Conservation (phyloP, 2,113 vertebrate genomes). For the Casuarius casuarius region DNA sequence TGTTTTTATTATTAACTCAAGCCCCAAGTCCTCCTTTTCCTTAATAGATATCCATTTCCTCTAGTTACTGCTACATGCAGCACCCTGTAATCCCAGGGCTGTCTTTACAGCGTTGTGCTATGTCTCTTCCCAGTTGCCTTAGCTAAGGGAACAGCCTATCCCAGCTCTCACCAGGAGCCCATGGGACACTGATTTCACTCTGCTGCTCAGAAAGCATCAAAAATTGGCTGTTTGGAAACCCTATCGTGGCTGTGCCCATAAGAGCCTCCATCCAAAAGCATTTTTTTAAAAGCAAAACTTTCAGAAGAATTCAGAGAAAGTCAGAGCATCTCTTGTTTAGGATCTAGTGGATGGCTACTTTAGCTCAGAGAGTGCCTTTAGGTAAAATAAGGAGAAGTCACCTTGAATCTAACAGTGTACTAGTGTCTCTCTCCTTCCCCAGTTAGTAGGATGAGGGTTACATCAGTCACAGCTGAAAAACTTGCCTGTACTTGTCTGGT, state of each 20-base stretch:
- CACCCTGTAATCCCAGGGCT: not conserved
- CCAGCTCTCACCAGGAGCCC: not conserved
- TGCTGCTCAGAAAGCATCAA: not conserved
- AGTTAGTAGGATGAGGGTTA: not conserved
- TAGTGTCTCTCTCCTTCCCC: not conserved
- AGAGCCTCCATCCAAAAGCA: not conserved
- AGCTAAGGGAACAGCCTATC: not conserved
- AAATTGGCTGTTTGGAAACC: not conserved
- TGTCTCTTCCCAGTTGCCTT: not conserved
- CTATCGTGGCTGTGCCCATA: not conserved
- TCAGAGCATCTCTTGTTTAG: not conserved
- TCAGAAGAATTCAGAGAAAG: not conserved
- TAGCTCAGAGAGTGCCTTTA: not conserved
- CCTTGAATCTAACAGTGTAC: not conserved
- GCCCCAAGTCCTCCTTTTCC: not conserved
- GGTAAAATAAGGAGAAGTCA: not conserved
- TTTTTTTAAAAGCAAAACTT: not conserved
- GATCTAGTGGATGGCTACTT: not conserved
- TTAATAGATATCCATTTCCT: not conserved
- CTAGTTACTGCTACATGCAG: not conserved
- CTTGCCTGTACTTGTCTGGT: not conserved
- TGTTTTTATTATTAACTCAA: not conserved
- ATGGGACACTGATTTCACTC: not conserved
- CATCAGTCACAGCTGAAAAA: not conserved
- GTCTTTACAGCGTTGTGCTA: not conserved